A percentile compares a stretch with the other conserved stretches of the same genome.
phyloP scores from a whole-genome alignment of 35 echinoderm and acorn worm species.

The Heliocidaris tuberculata region DNA sequence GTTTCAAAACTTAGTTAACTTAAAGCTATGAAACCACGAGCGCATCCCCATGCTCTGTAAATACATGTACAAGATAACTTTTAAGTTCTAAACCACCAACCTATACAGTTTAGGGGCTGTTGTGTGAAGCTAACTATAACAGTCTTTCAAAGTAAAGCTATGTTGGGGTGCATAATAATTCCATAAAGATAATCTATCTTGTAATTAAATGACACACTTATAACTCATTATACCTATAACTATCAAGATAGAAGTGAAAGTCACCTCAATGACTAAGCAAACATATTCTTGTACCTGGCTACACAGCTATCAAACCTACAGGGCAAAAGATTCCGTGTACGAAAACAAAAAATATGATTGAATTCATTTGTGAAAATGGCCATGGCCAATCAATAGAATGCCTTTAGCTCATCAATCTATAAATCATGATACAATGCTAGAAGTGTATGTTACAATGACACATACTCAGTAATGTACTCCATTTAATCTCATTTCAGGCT shows the following conservation, averaged over 20 bases:
- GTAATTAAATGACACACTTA: background rate
- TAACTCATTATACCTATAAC: background rate
- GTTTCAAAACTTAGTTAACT: no score
- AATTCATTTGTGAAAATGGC: slow-evolving; percentile 5
- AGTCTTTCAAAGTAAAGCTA: no score
- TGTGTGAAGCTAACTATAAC: no score
- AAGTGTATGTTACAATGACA: background rate
- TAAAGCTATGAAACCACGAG: no score
- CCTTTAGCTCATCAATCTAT: background rate
- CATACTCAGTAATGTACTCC: background rate
- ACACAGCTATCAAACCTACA: background rate
- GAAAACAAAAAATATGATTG: background rate
- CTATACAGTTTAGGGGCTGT: no score
- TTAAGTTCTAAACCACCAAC: no score
- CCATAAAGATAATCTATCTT: no score
- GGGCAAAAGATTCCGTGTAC: background rate
- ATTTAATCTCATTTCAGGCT: background rate
- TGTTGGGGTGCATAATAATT: no score
- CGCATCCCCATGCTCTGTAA: no score
- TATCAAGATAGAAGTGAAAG: background rate
- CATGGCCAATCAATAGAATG: background rate
- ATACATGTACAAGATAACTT: no score
- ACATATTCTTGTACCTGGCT: background rate
- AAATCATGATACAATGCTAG: background rate
- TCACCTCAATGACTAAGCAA: background rate